Evolutionary conservation across 2,113 vertebrate genomes (phyloP), one percentile per base, ranked within the genome.

Genomic region (Tachysurus fulvidraco): DNA sequence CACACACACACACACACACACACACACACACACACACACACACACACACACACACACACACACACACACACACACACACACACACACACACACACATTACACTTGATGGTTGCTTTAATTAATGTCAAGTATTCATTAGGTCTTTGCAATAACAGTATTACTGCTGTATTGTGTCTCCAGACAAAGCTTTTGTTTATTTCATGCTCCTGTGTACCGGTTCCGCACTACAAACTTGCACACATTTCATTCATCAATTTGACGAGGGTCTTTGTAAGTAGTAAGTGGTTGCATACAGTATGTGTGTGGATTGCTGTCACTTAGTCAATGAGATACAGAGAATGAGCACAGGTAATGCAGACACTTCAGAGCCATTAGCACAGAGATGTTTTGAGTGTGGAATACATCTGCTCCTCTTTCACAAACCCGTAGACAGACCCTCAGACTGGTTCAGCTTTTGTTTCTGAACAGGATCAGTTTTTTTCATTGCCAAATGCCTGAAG

Each of bases 321-420:
- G 60, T 52, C 57, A 65, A 57, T 36, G 41, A 73, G 62, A 84
- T 50, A 77, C 11, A 76, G 41, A 74, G 36, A 30, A 60, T 36
- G 25, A 60, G 17, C 62, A 80, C 83, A 85, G 83, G 71, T 83
- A 59, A 85, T 64, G 54, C 83, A 69, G 71, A 60, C 73, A 81
- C 83, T 88, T 85, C 83, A 85, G 79, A 88, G 28, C 73, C 88
- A 89, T 85, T 89, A 87, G 71, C 57, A 9, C 44, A 73, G 79
- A 57, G 54, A 30, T 23, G 71, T 52, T 50, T 50, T 73, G 52
- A 41, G 76, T 62, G 84, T 21, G 3, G 52, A 44, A 36, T 46
- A 55, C 83, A 85, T 81, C 79, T 83, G 83, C 79, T 79, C 28
- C 4, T 81, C 30, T 86, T 36, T 87, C 55, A 57, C 69, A 36